Conservation (phyloP, 2,113 vertebrate genomes). For the Grantiella picta region DNA sequence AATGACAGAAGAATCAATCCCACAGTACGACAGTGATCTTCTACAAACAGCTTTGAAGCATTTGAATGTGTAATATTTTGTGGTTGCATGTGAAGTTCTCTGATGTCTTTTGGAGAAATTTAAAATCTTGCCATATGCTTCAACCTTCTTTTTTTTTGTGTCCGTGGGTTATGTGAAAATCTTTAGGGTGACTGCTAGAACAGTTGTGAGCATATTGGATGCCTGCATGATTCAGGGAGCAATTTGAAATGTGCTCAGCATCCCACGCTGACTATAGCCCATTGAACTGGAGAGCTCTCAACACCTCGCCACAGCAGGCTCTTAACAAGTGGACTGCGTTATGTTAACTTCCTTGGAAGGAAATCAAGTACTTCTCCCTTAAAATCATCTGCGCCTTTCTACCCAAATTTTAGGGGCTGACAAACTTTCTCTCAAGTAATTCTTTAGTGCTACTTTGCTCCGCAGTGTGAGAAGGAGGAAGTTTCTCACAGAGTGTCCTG, state of each 20-base stretch:
- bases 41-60: neutral
- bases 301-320: neutral
- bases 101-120: neutral
- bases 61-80: neutral
- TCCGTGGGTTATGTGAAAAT: slow-evolving; percentile 10
- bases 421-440: slow-evolving; percentile 10
- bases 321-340: neutral
- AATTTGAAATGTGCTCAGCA: slow-evolving; percentile 3
- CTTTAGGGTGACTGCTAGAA: neutral
- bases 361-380: neutral
- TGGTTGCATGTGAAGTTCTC: neutral
- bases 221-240: neutral
- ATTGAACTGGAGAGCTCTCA: neutral
- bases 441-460: slow-evolving; percentile 3
- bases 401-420: neutral
- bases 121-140: slow-evolving; percentile 9
- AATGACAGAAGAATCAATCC: neutral
- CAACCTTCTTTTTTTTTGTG: neutral
- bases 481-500: neutral
- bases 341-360: neutral
- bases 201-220: neutral
- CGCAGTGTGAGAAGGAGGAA: slow-evolving; percentile 17
- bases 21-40: neutral
- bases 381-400: neutral
- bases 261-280: neutral